These are phyloP conservation scores for Drosophila limbata DNA, from an alignment of 2,888 invertebrate species.

Conservation along the genomic window DNA sequence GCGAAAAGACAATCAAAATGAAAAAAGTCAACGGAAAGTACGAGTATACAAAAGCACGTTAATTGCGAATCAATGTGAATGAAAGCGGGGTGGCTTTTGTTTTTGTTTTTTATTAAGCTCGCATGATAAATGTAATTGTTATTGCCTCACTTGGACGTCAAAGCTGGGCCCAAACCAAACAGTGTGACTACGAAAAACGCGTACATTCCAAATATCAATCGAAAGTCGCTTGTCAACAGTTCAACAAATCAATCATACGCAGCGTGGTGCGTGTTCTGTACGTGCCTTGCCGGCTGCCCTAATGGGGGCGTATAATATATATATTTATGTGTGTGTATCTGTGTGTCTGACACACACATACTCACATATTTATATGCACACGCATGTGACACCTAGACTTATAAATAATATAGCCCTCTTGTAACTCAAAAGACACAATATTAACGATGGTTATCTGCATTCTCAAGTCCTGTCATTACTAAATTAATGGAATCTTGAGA, in stretches of 20 bases:
- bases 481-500: conserved; percentile 73
- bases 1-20: conserved; percentile 12
- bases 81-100: conserved; percentile 8
- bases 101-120: conserved; percentile 8
- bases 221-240: conserved; percentile 66
- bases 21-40: conserved; percentile 7
- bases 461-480: conserved; percentile 65
- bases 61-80: conserved; percentile 47
- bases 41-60: conserved; percentile 22
- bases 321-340: conserved; percentile 1
- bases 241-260: conserved; percentile 79
- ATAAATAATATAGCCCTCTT: conserved; percentile 68
- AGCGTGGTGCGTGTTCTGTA: conserved; percentile 62
- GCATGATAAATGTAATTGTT: conserved; percentile 63
- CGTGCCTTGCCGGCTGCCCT: conserved; percentile 41
- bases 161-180: conserved; percentile 1
- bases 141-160: conserved; percentile 37
- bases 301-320: conserved; percentile 10
- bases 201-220: conserved; percentile 16
- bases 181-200: conserved; percentile 3
- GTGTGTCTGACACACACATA: neutral
- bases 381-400: conserved; percentile 58
- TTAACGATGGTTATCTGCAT: conserved; percentile 10
- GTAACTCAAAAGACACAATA: conserved; percentile 50
- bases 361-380: conserved; percentile 9